phyloP scores from a whole-genome alignment of 2,113 vertebrate genomes.

The Zosterops borbonicus region DNA sequence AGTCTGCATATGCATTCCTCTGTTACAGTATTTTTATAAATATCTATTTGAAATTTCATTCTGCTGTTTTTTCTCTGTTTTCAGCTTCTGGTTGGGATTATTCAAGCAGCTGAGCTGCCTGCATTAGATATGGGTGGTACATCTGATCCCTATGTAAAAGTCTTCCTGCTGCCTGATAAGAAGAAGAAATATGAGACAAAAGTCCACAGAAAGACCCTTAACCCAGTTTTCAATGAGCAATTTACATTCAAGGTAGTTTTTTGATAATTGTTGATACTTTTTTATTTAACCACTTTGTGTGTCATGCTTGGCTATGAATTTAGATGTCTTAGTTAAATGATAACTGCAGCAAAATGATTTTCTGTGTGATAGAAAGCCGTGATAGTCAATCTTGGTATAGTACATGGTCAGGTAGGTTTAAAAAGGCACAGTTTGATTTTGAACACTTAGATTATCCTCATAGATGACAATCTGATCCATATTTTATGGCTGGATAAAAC shows the following conservation, averaged over 20 bases:
- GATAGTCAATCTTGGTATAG: not conserved
- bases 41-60: not conserved
- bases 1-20: not conserved
- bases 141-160: conserved; percentile 84
- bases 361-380: not conserved
- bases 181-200: conserved; percentile 88
- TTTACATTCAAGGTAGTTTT: conserved; percentile 85
- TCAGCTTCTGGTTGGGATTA: conserved; percentile 84
- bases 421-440: not conserved
- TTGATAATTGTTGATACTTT: not conserved
- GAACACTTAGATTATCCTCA: not conserved
- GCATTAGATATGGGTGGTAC: conserved; percentile 85
- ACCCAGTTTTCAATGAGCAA: conserved; percentile 85
- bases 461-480: not conserved
- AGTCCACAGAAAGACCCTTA: conserved; percentile 85
- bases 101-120: conserved; percentile 84
- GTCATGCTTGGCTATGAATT: not conserved
- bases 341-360: not conserved
- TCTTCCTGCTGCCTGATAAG: conserved; percentile 83
- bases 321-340: not conserved
- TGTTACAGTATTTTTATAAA: not conserved
- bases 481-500: not conserved
- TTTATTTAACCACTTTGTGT: not conserved
- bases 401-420: not conserved
- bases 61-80: conserved; percentile 36